Base-by-base conservation (phyloP, 2,113 vertebrate genomes). In the Gasterosteus nipponicus region DNA sequence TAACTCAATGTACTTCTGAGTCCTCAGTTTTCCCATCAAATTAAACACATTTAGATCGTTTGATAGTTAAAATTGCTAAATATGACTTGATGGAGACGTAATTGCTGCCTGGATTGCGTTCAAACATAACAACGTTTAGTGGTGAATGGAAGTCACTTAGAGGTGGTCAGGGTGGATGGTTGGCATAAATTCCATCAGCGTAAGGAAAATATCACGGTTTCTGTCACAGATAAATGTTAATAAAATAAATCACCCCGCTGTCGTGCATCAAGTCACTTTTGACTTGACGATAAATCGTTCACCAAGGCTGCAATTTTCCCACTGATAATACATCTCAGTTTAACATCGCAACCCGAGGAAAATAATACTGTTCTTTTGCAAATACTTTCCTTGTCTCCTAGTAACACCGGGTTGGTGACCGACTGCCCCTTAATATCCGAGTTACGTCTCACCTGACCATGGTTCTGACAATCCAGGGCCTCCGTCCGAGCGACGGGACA, bases 401-500 rank as follows among this genome's bases (percentile, higher is more conserved):
- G 22, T n/a, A 9, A 66, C 11, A 44, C 44, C 41, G 29, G 10
- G 31, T 12, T 35, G 26, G 51, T 11, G 46, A 66, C 29, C 56
- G 38, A 39, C 62, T n/a, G 29, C 38, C 11, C 18, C 16, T 49
- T 15, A 15, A 0, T 5, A 29, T 65, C 33, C 66, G 69, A 19
- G 31, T 35, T n/a, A 18, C 29, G 33, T 19, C 95, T 93, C 82
- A 99, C 98, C 96, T 94, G 87, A 94, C 95, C 92, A 98, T 95
- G 31, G 97, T 99, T 65, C 96, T 93, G 75, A 97, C 94, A 26
- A 99, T 97, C 97, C 97, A 99, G 44, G 98, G 97, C 0, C 71
- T 89, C 0, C 96, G 95, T 67, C 96, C 96, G n/a, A 99, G 92
- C 0, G 97, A 96, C 0, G 97, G 96, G 38, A 98, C 94, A 0